Percentiles rank a stretch among this genome's conserved stretches.
Evolutionary conservation across 2,888 invertebrate species (phyloP).

Genomic region (Elysia crispata): DNA sequence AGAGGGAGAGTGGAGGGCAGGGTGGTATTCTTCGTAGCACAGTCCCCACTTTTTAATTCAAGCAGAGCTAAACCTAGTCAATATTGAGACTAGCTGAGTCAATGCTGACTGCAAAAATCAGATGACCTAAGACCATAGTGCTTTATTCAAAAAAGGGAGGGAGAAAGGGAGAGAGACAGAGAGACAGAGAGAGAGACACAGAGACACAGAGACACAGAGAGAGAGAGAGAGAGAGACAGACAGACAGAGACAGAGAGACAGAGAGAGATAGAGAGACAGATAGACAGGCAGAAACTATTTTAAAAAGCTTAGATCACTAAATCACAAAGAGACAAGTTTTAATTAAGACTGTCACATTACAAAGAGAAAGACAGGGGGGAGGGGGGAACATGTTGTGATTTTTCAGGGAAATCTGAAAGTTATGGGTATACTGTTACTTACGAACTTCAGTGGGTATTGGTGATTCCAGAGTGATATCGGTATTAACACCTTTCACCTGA

Average conservation of each 20-base stretch:
- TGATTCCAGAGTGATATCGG: slow-evolving; percentile 56
- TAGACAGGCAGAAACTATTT: not conserved
- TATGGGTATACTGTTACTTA: slow-evolving; percentile 47
- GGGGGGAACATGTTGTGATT: too few species aligned
- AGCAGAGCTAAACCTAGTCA: too few species aligned
- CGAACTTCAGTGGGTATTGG: slow-evolving; percentile 54
- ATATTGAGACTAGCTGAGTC: too few species aligned
- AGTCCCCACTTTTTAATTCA: too few species aligned
- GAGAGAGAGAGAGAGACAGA: not conserved
- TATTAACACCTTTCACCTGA: slow-evolving; percentile 56
- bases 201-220: not conserved
- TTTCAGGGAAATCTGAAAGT: too few species aligned
- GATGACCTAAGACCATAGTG: not conserved
- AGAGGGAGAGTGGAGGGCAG: too few species aligned
- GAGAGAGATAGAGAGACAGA: not conserved
- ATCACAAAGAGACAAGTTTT: too few species aligned
- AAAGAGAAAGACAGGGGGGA: too few species aligned
- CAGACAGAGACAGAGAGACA: not conserved
- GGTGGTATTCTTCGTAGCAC: too few species aligned
- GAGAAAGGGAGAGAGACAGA: not conserved
- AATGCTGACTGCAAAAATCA: not conserved
- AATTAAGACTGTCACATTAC: too few species aligned
- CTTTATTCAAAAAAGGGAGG: not conserved
- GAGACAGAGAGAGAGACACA: not conserved
- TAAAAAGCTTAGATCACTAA: too few species aligned